Conservation (phyloP, 2,888 invertebrate genomes). For the Plagiodera versicolora region DNA sequence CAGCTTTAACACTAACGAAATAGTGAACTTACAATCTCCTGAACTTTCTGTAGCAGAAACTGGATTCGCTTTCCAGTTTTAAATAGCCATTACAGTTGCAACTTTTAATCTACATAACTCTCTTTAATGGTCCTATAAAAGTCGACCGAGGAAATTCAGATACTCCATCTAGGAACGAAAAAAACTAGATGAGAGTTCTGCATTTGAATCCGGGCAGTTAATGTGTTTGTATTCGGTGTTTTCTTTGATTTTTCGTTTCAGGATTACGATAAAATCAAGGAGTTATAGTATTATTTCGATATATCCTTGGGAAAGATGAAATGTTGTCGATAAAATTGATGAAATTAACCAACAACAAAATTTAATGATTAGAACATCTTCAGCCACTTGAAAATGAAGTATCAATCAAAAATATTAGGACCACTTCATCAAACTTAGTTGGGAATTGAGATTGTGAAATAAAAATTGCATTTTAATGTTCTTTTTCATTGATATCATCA, state of each 20-base stretch:
- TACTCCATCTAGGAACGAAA: slow-evolving; percentile 47
- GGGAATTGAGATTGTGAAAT: too few species aligned
- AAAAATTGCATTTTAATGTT: too few species aligned
- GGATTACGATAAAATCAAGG: too few species aligned
- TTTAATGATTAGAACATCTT: too few species aligned
- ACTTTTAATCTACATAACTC: slow-evolving; percentile 52
- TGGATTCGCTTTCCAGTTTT: slow-evolving; percentile 46
- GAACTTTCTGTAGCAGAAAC: slow-evolving; percentile 42
- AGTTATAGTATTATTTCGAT: too few species aligned
- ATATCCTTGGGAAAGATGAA: too few species aligned
- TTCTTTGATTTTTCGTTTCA: neutral
- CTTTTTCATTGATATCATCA: too few species aligned
- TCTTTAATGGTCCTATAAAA: slow-evolving; percentile 45
- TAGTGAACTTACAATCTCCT: slow-evolving; percentile 41
- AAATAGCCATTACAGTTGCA: slow-evolving; percentile 52
- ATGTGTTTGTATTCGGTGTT: neutral
- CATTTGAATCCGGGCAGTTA: slow-evolving; percentile 34
- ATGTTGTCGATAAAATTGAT: too few species aligned
- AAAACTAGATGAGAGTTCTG: slow-evolving; percentile 46
- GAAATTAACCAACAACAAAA: too few species aligned
- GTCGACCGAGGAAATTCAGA: slow-evolving; percentile 51
- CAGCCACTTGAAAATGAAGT: too few species aligned
- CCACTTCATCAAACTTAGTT: too few species aligned
- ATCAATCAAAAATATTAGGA: too few species aligned
- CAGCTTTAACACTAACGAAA: slow-evolving; percentile 9